phyloP scores from a whole-genome alignment of 2,797 vertebrate species.

The Propithecus deckenii region DNA sequence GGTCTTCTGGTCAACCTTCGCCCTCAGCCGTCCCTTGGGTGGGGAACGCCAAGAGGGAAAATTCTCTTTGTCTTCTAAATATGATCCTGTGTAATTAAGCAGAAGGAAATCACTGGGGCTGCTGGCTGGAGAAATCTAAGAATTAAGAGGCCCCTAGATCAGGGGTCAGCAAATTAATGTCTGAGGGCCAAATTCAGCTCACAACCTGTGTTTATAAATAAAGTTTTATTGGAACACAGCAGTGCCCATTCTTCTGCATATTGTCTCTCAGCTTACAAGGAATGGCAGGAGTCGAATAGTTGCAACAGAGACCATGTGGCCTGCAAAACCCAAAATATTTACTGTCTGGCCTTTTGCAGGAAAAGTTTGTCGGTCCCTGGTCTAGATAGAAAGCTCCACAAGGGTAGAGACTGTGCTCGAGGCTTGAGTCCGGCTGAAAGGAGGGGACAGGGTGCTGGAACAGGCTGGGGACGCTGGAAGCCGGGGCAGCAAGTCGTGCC shows the following conservation, averaged over 20 bases:
- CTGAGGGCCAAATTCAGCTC: too few species aligned
- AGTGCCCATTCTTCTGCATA: fast-evolving
- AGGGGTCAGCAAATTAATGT: neutral
- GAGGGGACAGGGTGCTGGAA: neutral
- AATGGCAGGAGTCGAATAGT: fast-evolving
- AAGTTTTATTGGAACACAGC: neutral
- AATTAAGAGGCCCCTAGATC: neutral
- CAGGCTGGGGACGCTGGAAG: neutral
- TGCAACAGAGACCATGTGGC: fast-evolving
- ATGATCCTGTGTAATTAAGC: neutral
- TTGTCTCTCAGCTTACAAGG: fast-evolving
- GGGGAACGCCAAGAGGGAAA: neutral
- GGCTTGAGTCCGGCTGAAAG: neutral
- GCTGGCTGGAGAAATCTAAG: neutral
- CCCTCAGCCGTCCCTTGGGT: neutral
- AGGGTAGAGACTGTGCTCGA: neutral
- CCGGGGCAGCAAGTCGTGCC: fast-evolving
- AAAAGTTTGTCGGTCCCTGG: neutral
- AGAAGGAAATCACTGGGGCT: neutral
- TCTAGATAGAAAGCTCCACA: fast-evolving
- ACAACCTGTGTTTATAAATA: neutral
- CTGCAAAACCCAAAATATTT: neutral
- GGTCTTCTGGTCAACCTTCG: neutral
- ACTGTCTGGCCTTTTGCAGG: neutral
- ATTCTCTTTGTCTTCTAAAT: neutral